These are phyloP conservation scores for Rachycentron canadum DNA, from an alignment of 2,797 vertebrate genomes.

Conservation along the genomic window DNA sequence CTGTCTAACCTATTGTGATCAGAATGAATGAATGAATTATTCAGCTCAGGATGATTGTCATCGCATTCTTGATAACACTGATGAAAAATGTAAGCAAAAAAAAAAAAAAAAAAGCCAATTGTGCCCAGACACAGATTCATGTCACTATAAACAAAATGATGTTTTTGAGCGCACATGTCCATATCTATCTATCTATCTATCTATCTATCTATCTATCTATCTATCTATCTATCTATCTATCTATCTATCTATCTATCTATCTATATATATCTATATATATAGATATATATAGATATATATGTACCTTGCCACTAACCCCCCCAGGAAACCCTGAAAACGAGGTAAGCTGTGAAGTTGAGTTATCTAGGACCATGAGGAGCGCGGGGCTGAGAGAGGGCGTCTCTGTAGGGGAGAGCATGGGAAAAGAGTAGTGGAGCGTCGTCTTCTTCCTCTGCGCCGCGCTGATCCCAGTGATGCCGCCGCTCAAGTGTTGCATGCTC, in stretches of 20 bases:
- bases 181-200: too few relatives aligned
- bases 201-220: too few relatives aligned
- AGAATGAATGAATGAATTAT: background rate
- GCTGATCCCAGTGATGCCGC: slow-evolving; percentile 49
- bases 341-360: accelerated
- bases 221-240: too few relatives aligned
- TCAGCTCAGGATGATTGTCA: background rate
- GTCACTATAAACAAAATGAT: background rate
- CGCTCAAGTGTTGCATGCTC: slow-evolving; percentile 55
- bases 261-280: too few relatives aligned
- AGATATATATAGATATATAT: background rate
- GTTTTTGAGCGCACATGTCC: too few relatives aligned
- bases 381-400: slow-evolving; percentile 41
- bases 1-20: too few relatives aligned
- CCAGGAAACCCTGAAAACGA: slow-evolving; percentile 8
- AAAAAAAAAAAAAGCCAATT: too few relatives aligned
- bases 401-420: slow-evolving; percentile 51
- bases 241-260: too few relatives aligned
- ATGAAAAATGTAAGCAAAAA: too few relatives aligned
- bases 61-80: too few relatives aligned
- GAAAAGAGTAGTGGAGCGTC: slow-evolving; percentile 55
- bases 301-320: slow-evolving; percentile 11
- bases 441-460: slow-evolving; percentile 22
- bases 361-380: slow-evolving; percentile 80
- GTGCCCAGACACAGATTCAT: background rate